phyloP scores from a whole-genome alignment of 2,113 vertebrate genomes.

The Dolichallabes microphthalmus region DNA sequence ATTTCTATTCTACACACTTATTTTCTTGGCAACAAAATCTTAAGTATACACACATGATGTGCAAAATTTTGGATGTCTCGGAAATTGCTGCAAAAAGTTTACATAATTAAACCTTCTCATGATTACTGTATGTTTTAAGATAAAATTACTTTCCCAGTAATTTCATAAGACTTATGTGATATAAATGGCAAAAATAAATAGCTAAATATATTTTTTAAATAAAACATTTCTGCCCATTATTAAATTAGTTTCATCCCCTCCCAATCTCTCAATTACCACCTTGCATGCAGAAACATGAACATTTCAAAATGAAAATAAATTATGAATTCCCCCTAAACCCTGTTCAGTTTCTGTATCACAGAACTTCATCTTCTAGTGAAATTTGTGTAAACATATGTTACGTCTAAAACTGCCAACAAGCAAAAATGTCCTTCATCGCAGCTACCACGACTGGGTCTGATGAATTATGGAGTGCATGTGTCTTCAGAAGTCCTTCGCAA shows the following conservation, averaged over 20 bases:
- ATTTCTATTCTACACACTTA: not conserved
- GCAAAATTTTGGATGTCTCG: too few relatives aligned
- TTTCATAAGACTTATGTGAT: too few relatives aligned
- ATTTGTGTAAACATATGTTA: constrained; percentile 3
- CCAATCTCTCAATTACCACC: not conserved
- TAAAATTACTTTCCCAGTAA: too few relatives aligned
- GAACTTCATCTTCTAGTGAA: constrained; percentile 11
- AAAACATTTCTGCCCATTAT: not conserved
- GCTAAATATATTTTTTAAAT: too few relatives aligned
- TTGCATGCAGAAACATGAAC: not conserved
- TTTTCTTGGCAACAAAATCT: too few relatives aligned
- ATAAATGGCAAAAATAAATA: too few relatives aligned
- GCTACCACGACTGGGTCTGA: constrained; percentile 38
- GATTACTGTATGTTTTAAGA: too few relatives aligned
- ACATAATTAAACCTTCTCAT: too few relatives aligned
- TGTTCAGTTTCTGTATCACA: not conserved
- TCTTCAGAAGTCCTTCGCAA: constrained; percentile 3
- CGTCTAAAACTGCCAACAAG: constrained; percentile 23
- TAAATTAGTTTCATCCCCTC: not conserved
- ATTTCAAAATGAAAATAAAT: not conserved
- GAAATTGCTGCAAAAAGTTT: too few relatives aligned
- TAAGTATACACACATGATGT: not conserved
- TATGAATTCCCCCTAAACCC: not conserved
- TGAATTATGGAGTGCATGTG: constrained; percentile 50
- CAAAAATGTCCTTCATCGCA: constrained; percentile 51